Base-by-base conservation (phyloP, 2,113 vertebrate species). In the Ranitomeya variabilis region DNA sequence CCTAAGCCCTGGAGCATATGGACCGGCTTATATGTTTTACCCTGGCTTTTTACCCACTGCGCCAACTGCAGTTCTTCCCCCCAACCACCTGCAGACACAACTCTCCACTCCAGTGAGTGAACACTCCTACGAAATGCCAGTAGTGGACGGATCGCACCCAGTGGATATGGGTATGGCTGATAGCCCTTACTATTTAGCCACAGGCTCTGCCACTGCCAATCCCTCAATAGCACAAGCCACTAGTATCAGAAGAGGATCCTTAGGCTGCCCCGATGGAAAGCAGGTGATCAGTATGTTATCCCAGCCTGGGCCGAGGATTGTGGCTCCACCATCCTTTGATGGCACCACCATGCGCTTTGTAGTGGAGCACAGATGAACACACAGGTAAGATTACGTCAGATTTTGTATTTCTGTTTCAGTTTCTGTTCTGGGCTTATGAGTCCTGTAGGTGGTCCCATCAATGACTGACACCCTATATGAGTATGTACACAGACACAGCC, bases 261-360 rank as follows among this genome's bases (percentile, higher is more conserved):
- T 91, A 1, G 89, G 93, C 89, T 90, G 90, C 4, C 91, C 87
- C 71, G 91, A 93, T 90, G 73, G 91, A 6, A 97, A 96, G 88
- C 98, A 97, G 0, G 92, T 98, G 78, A 97, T 99, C 93, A 98
- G 97, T 95, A 96, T 99, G 93, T 95, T 93, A 0, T 97, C 98
- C 0, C 97, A 98, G 51, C 96, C 97, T 71, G 87, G 93, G 23
- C 97, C 98, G 0, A 92, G 97, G 26, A 96, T 99, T 91, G 95
- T 99, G 0, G 97, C 98, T 0, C 97, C 98, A 0, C 97, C 98
- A 4, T 98, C 97, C 4, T 99, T 99, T 4, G 97, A 99, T 0
- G 98, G 98, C 88, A 99, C 97, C 76, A 99, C 98, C 91, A 98
- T 99, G 98, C 97, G 98, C 91, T 99, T 99, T 7, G 97, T 99